Percentiles rank a stretch among this genome's conserved stretches.
Evolutionary conservation across 2,888 invertebrate genomes (phyloP).

Genomic region (Ophion ventricosus): DNA sequence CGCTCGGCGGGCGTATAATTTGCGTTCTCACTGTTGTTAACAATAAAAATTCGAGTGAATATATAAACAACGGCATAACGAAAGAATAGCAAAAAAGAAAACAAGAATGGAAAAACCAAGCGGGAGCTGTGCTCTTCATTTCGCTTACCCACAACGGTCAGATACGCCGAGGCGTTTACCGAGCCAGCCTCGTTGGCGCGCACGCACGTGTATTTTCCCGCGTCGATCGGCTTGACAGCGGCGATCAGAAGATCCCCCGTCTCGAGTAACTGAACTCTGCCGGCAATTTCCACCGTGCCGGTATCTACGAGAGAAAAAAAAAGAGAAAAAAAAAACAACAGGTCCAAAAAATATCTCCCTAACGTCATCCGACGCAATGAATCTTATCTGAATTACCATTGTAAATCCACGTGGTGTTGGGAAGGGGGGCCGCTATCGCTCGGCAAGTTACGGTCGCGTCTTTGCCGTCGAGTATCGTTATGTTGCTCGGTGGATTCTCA

Average conservation of each 20-base stretch:
- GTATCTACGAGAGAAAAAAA: slow-evolving; percentile 84
- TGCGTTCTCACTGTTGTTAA: slow-evolving; percentile 91
- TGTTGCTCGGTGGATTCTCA: slow-evolving; percentile 92
- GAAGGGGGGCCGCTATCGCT: slow-evolving; percentile 95
- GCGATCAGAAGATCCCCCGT: slow-evolving; percentile 95
- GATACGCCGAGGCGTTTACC: slow-evolving; percentile 91
- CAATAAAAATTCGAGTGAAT: background rate
- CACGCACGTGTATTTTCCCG: slow-evolving; percentile 95
- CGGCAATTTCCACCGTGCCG: slow-evolving; percentile 87
- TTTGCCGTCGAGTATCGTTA: slow-evolving; percentile 96
- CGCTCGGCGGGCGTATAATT: slow-evolving; percentile 96
- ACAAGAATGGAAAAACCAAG: background rate
- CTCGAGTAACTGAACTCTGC: slow-evolving; percentile 93
- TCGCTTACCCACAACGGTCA: slow-evolving; percentile 92
- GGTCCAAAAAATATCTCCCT: no score
- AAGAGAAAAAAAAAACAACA: slow-evolving; percentile 1
- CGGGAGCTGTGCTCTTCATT: background rate
- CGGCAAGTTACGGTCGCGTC: slow-evolving; percentile 95
- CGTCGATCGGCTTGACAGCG: slow-evolving; percentile 92
- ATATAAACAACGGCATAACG: background rate
- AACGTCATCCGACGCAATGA: background rate
- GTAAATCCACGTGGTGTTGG: slow-evolving; percentile 95
- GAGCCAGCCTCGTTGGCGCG: slow-evolving; percentile 95
- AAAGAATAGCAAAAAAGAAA: slow-evolving; percentile 1
- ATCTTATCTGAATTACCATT: slow-evolving; percentile 87